Conservation (phyloP, 2,113 vertebrate genomes). For the Lichenostomus cassidix region DNA sequence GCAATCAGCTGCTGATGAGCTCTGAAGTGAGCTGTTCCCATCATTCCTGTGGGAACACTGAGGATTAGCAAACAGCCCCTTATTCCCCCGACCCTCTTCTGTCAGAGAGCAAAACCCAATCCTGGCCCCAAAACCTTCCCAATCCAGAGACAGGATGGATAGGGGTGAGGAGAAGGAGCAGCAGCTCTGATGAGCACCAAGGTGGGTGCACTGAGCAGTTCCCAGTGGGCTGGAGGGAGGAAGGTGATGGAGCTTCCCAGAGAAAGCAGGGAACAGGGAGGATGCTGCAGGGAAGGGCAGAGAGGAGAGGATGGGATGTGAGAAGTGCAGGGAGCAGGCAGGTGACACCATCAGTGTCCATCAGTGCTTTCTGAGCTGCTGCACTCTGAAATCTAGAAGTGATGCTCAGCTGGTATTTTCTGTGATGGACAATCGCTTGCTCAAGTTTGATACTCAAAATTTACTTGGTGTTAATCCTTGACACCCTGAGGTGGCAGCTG, state of each 20-base stretch:
- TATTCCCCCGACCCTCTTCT: neutral
- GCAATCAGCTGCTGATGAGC: neutral
- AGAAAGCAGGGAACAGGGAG: neutral
- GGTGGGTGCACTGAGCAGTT: too few species aligned
- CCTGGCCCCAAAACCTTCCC: neutral
- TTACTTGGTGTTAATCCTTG: neutral
- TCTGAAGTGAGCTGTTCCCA: neutral
- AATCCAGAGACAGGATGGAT: neutral
- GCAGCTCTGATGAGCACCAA: neutral
- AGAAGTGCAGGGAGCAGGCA: neutral
- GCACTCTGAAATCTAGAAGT: rapidly evolving
- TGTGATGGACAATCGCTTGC: neutral
- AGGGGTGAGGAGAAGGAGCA: neutral
- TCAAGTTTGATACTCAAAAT: neutral
- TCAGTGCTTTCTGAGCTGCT: neutral
- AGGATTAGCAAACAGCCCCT: neutral
- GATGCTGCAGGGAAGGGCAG: neutral
- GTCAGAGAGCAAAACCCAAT: neutral
- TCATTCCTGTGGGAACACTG: neutral
- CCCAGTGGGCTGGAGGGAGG: neutral
- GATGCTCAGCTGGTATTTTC: neutral
- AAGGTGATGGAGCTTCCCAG: neutral
- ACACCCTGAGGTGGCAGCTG: neutral
- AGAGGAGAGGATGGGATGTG: neutral
- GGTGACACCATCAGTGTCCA: neutral